Evolutionary conservation across 2,113 vertebrate genomes (phyloP), one percentile per base, ranked within the genome.

Genomic region (Garra rufa): DNA sequence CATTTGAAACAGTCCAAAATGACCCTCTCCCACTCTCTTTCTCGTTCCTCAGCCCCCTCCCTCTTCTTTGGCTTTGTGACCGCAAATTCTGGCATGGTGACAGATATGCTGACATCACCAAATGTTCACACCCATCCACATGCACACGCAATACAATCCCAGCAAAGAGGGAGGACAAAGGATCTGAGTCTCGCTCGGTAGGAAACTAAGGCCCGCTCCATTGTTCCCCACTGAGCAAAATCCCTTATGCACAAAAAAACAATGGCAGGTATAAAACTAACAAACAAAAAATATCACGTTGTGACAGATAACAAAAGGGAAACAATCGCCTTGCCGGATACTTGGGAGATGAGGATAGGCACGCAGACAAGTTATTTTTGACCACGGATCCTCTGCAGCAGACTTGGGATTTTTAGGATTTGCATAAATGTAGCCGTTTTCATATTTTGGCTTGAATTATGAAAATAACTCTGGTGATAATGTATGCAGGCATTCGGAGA

Each of bases 151-250:
- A 46, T 80, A 76, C 83, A 83, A 75, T 83, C 76, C 70, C 55
- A 81, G 91, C 90, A 82, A 73, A 85, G 52, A 85, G 15, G 55
- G 76, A 55, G 74, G 13, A 65, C 81, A 87, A 65, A 63, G 88
- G 86, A 52, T 44, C 90, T 85, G 92, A 92, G 89, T 90, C 26
- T 34, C 81, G 30, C 55, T 85, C 76, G 38, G 86, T 90, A 75
- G 81, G 85, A 90, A 92, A 88, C 88, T 86, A 46, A 89, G 38
- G 34, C 90, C 87, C 90, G 85, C 76, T 83, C 90, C 76, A 93
- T 93, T 94, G 93, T 94, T 92, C 88, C 90, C 84, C 44, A 82
- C 83, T 83, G 91, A 89, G 89, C 92, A 93, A 92, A 90, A 91
- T 89, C 88, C 85, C 88, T 88, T 88, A 87, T 41, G 43, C 71